These are phyloP conservation scores for Mionectes macconnelli DNA, from an alignment of 2,113 vertebrate species.

Conservation along the genomic window DNA sequence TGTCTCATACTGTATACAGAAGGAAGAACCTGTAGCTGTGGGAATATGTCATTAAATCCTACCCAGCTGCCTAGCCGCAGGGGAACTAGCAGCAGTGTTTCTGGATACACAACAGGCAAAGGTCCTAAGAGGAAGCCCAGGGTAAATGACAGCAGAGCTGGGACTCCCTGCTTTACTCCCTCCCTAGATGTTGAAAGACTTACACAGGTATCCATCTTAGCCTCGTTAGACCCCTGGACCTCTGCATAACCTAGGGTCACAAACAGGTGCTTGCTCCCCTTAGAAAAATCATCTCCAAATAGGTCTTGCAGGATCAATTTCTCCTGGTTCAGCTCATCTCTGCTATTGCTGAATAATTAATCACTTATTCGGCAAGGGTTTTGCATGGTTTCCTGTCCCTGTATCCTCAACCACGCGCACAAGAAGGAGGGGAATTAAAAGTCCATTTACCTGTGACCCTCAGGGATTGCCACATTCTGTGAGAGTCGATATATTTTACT, in stretches of 20 bases:
- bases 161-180: neutral
- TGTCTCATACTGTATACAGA: neutral
- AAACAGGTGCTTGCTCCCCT: neutral
- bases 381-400: neutral
- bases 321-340: neutral
- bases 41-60: neutral
- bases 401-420: neutral
- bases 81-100: neutral
- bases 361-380: neutral
- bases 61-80: neutral
- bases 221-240: neutral
- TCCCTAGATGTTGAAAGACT: neutral
- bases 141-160: neutral
- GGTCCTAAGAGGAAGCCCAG: neutral
- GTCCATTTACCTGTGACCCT: constrained; percentile 4
- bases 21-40: neutral
- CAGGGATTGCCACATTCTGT: neutral
- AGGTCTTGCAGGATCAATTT: neutral
- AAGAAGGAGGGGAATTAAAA: constrained; percentile 13
- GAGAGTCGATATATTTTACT: neutral
- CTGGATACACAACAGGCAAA: neutral
- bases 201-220: neutral
- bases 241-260: neutral
- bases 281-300: neutral
- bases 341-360: constrained; percentile 37